Evolutionary conservation across 2,113 vertebrate genomes (phyloP).

Genomic region (Baryphthengus martii): DNA sequence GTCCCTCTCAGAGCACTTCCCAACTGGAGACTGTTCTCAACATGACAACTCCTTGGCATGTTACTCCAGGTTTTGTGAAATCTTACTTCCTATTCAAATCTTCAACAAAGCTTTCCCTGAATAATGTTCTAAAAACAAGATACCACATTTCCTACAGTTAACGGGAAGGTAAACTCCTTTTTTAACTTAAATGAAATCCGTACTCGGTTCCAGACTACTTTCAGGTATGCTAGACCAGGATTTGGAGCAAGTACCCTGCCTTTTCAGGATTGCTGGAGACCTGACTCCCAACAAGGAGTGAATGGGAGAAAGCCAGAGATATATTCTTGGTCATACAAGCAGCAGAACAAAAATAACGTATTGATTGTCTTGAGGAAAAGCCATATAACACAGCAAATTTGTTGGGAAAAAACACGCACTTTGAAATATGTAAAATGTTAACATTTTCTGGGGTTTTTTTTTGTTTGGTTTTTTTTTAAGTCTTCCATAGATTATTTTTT

Average conservation of each 20-base stretch:
- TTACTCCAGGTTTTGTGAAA: not conserved
- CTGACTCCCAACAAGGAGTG: not conserved
- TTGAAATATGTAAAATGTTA: not conserved
- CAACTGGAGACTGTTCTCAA: not conserved
- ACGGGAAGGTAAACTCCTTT: not conserved
- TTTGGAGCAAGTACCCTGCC: not conserved
- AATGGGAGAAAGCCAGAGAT: not conserved
- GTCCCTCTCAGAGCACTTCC: not conserved
- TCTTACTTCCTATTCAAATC: not conserved
- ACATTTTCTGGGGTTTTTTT: too few relatives aligned
- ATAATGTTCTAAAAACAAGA: not conserved
- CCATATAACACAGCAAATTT: not conserved
- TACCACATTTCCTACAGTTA: not conserved
- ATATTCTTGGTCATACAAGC: rapidly evolving
- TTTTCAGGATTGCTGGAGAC: not conserved
- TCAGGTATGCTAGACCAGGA: not conserved
- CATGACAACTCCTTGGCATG: not conserved
- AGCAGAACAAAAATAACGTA: not conserved
- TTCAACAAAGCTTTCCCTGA: not conserved
- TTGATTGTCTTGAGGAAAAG: not conserved
- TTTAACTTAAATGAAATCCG: not conserved
- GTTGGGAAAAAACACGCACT: rapidly evolving
- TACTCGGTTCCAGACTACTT: not conserved
- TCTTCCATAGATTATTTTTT: not conserved
- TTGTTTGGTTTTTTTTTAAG: not conserved